phyloP scores from a whole-genome alignment of 2,797 vertebrate genomes.

The Pachyuromys duprasi region DNA sequence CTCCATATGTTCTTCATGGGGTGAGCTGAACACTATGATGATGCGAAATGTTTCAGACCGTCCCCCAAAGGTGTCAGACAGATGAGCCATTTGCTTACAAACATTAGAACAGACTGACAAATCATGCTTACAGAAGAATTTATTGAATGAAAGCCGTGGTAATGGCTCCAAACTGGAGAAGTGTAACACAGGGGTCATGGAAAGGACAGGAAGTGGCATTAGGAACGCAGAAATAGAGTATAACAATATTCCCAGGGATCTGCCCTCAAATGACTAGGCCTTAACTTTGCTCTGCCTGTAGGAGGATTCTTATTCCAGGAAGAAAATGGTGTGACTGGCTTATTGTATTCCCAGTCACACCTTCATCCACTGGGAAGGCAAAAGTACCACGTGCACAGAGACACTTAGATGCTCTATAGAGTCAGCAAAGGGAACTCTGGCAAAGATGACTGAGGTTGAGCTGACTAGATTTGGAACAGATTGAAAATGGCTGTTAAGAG shows the following conservation, averaged over 20 bases:
- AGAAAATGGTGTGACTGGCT: not conserved
- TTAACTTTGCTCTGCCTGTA: not conserved
- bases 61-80: conserved; percentile 46
- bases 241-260: not conserved
- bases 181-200: not conserved
- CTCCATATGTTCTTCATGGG: not conserved
- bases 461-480: not conserved
- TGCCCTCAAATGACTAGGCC: not conserved
- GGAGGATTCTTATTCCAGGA: not conserved
- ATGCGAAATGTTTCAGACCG: conserved; percentile 40
- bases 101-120: not conserved
- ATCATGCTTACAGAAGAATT: not conserved
- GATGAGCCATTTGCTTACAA: conserved; percentile 69
- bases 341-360: not conserved
- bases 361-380: not conserved
- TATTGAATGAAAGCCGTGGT: not conserved
- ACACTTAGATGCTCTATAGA: not conserved
- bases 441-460: not conserved
- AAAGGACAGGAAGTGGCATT: not conserved
- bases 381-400: not conserved
- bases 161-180: not conserved
- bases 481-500: not conserved
- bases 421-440: not conserved
- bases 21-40: not conserved
- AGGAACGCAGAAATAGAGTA: not conserved